Base-by-base conservation (phyloP, 2,797 vertebrate genomes). In the Macropodus opercularis region DNA sequence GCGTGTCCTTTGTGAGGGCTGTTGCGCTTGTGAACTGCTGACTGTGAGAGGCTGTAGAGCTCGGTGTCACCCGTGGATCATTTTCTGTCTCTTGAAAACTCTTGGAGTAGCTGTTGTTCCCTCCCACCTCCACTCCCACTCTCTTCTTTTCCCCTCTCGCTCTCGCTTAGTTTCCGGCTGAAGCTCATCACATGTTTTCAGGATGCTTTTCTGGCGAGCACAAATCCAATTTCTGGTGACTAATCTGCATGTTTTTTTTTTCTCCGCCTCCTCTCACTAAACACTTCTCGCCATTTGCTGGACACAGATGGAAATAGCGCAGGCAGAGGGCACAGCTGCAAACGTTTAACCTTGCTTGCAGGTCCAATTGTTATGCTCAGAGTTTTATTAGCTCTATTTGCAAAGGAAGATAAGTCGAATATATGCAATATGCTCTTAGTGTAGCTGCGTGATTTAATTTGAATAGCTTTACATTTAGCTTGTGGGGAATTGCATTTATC, bases 221-320 rank as follows among this genome's bases (percentile, higher is more conserved):
- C 60, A 67, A 85, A 87, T 85, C 72, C 75, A 72, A 80, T 86
- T 87, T 72, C 66, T 79, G 61, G 72, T 59, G 68, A 77, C 69
- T 80, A 83, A 89, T 87, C 71, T 80, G 50, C 68, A 67, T 84
- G 53, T 75, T 75, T 44, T 58, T 53, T 57, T 54, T 21, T 23
- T 32, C 10, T 15, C 46, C 36, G 52, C 60, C 43, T 63, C 65
- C 69, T 78, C 65, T 79, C 48, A 63, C 51, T 58, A 65, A 83
- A 62, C 69, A 80, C 74, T 66, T 71, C 63, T 76, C 75, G 40
- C 24, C 22, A 40, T 62, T 58, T 54, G 41, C 57, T 55, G 58
- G 66, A 64, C 77, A 39, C 32, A 46, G 49, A 70, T 56, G 49
- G 61, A 68, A 72, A 67, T 46, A 39, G 47, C 5, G 7, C 58